Conservation (phyloP, 2,888 invertebrate species). For the Andrena bicolor region DNA sequence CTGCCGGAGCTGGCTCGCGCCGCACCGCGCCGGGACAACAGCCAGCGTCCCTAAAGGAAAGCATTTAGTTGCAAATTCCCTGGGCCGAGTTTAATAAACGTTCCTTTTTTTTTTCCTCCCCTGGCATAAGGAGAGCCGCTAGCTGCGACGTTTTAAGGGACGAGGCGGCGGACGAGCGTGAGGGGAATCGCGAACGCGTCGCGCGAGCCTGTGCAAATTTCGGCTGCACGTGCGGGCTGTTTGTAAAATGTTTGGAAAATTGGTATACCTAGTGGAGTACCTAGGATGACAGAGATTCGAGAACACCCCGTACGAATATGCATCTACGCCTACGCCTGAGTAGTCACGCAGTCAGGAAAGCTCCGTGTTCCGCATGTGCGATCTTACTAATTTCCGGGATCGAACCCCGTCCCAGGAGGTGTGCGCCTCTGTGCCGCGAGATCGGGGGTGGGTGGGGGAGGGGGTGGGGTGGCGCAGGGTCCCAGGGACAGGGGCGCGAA, state of each 20-base stretch:
- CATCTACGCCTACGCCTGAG: not conserved
- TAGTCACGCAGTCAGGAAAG: conserved; percentile 49
- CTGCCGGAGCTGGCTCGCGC: conserved; percentile 17
- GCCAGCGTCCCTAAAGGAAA: conserved; percentile 3
- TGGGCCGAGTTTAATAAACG: conserved; percentile 42
- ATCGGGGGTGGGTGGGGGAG: not conserved
- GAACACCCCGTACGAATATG: not conserved
- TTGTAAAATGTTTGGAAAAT: conserved; percentile 9
- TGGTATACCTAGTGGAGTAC: not conserved
- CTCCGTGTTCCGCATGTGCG: conserved; percentile 72
- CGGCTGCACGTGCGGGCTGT: not conserved
- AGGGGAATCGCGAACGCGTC: conserved; percentile 58
- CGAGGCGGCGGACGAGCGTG: conserved; percentile 47
- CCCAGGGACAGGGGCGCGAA: conserved; percentile 66
- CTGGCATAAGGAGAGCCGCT: conserved; percentile 27
- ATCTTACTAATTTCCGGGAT: conserved; percentile 80
- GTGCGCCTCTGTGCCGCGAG: not conserved
- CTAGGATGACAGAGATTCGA: not conserved
- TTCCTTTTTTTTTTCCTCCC: conserved; percentile 26
- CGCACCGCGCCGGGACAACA: conserved; percentile 21
- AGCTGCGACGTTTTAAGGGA: conserved; percentile 51
- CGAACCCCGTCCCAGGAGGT: conserved; percentile 58
- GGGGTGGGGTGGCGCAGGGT: conserved; percentile 14
- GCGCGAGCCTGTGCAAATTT: conserved; percentile 1
- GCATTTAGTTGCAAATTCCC: conserved; percentile 60